Evolutionary conservation across 23 tunicate genomes (phyloP).

Genomic region (Ciona savignyi): DNA sequence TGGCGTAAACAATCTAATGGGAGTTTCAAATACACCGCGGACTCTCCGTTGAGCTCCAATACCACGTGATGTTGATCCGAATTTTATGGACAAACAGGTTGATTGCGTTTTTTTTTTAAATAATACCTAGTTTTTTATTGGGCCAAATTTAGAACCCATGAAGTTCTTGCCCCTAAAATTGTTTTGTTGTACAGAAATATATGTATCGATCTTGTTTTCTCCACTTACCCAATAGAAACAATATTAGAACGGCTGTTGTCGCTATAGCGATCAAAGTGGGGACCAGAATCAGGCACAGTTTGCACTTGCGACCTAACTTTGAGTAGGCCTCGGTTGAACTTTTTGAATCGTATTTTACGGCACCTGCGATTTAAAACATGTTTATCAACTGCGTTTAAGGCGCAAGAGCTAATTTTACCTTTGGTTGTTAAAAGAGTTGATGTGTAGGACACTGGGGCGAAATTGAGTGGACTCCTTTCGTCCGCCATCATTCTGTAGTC

Average conservation of each 20-base stretch:
- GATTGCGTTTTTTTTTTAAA: too few species aligned
- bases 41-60: not conserved
- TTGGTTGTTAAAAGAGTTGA: conserved; percentile 3
- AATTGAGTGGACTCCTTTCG: conserved; percentile 3
- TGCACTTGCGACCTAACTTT: conserved; percentile 6
- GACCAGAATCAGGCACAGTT: conserved; percentile 7
- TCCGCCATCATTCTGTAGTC: not conserved
- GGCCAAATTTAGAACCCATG: too few species aligned
- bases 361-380: not conserved
- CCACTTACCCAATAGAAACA: conserved; percentile 21
- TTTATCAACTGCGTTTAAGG: too few species aligned
- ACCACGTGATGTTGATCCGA: not conserved
- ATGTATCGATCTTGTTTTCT: too few species aligned
- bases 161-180: too few species aligned
- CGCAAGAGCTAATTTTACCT: conserved; percentile 18
- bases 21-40: not conserved
- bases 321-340: not conserved
- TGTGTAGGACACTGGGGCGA: not conserved
- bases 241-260: conserved; percentile 12
- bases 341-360: not conserved
- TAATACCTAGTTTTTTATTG: too few species aligned
- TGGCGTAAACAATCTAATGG: not conserved
- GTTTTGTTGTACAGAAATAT: too few species aligned
- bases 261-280: conserved; percentile 25
- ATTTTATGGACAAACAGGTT: not conserved